These are phyloP conservation scores for Oxycera nigricornis DNA, from an alignment of 2,888 invertebrate genomes.

Conservation along the genomic window DNA sequence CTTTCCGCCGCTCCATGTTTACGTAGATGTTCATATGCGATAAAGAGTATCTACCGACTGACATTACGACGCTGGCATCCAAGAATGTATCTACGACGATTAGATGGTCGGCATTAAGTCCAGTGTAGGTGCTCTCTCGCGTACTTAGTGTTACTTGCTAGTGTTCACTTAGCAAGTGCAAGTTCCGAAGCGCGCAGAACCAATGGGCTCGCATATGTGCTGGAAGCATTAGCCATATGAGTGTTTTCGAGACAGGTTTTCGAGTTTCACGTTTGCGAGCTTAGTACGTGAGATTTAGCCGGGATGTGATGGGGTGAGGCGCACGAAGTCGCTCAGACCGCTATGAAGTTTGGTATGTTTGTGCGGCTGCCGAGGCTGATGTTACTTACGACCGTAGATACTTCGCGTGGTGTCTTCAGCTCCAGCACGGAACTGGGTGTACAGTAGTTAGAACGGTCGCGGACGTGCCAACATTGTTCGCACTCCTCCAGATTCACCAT, in stretches of 20 bases:
- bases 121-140: conserved; percentile 13
- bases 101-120: background rate
- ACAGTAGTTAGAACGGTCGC: conserved; percentile 24
- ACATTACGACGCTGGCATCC: background rate
- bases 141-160: background rate
- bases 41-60: background rate
- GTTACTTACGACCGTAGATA: conserved; percentile 8
- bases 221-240: background rate
- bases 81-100: conserved; percentile 12
- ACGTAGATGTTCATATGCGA: background rate
- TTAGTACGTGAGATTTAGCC: background rate
- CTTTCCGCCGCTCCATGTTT: conserved; percentile 21
- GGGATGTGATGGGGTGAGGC: background rate
- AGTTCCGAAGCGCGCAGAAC: background rate
- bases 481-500: background rate
- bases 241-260: conserved; percentile 7
- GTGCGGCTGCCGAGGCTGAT: conserved; percentile 1
- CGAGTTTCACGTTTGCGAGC: background rate
- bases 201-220: background rate
- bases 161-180: background rate
- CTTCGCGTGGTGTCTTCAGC: background rate
- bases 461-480: background rate
- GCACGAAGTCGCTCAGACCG: conserved; percentile 6
- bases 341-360: conserved; percentile 32
- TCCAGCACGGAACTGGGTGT: background rate